These are phyloP conservation scores for Myotis findleyi DNA, from an alignment of 2,797 vertebrate genomes.

Conservation along the genomic window DNA sequence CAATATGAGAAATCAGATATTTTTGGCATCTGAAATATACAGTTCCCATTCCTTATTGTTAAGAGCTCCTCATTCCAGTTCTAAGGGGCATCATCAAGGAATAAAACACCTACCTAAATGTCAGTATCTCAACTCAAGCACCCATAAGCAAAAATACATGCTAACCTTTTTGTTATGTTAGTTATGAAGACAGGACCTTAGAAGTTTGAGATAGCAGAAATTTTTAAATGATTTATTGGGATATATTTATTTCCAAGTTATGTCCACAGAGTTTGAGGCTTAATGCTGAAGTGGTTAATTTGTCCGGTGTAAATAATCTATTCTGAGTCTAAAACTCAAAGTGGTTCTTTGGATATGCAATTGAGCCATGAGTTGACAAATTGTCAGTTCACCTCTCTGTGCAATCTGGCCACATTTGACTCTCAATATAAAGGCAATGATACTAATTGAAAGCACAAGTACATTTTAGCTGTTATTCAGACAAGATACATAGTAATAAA, in stretches of 20 bases:
- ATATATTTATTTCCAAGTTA: conserved; percentile 56
- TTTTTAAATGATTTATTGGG: neutral
- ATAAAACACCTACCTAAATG: conserved; percentile 78
- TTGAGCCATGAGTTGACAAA: conserved; percentile 10
- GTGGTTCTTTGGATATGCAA: conserved; percentile 29
- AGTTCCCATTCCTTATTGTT: conserved; percentile 79
- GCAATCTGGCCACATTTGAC: conserved; percentile 9
- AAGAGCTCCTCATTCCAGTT: conserved; percentile 75
- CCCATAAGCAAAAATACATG: conserved; percentile 60
- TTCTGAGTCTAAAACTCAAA: conserved; percentile 33
- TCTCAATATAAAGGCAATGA: conserved; percentile 58
- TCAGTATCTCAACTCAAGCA: conserved; percentile 69
- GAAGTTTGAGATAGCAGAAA: neutral
- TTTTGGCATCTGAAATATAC: conserved; percentile 79
- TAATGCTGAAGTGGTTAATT: conserved; percentile 8
- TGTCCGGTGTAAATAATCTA: neutral
- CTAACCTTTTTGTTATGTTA: conserved; percentile 66
- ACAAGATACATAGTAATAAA: conserved; percentile 69
- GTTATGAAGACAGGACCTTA: conserved; percentile 36
- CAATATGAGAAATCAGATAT: conserved; percentile 78
- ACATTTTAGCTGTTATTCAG: conserved; percentile 77
- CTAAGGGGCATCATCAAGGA: conserved; percentile 78
- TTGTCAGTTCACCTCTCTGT: conserved; percentile 1
- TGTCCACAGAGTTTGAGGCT: neutral
- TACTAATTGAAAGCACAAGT: conserved; percentile 76